Base-by-base conservation (phyloP, 2,888 invertebrate species). In the Eupithecia abbreviata region DNA sequence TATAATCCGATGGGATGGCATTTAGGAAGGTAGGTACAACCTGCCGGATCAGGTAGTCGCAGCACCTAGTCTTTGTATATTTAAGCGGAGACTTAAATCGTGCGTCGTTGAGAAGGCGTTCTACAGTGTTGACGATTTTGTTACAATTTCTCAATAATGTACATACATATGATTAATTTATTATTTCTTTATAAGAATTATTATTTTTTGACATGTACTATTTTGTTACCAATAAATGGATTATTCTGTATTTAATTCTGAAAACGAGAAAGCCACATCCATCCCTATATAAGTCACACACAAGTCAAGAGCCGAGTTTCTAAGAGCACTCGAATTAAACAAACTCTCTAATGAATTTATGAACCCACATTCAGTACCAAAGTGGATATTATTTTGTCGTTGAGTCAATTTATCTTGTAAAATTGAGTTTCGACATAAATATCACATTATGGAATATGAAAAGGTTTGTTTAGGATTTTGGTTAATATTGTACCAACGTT, bases 341-440 rank as follows among this genome's bases (percentile, higher is more conserved):
- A 86, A 88, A 87, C 85, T 86, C 81, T 72, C 82, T 87, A 81
- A 87, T 87, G 87, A 86, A 88, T 88, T 83, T 86, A 89, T 87
- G 86, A 83, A 83, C 81, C 80, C 81, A 81, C 82, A 82, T 73
- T 75, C 68, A 47, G 74, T 65, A 68, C 81, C 83, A 84, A 62
- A 86, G 84, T 84, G 78, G 85, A 85, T 84, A 86, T 87, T 87
- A 85, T 84, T 72, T 87, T 86, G 85, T 81, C 83, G 82, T 82
- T 82, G 81, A 81, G 86, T 86, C 84, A 86, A 89, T 86, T 86
- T 84, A 83, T 84, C 83, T 80, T 80, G 77, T 82, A 84, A 85
- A 86, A 87, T 87, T 83, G 83, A 85, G 80, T 80, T 75, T 71
- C n/a, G 4, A 45, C 66, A 49, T 68, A 74, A 68, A 77, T 72